Evolutionary conservation across 2,888 invertebrate species (phyloP).

Genomic region (Heteromyza rotundicornis): DNA sequence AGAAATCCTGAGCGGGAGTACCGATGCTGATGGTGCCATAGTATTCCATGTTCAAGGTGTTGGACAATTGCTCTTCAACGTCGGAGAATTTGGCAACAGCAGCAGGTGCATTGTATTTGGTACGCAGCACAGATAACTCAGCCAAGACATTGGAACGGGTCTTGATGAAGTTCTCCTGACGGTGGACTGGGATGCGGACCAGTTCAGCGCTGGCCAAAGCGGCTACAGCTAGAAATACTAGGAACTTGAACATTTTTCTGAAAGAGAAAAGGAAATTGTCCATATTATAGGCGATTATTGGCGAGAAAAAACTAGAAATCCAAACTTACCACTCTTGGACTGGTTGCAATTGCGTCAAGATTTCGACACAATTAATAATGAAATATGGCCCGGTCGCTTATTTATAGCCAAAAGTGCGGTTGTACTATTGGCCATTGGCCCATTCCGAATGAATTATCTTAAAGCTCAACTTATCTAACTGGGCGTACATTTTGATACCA

Average conservation of each 20-base stretch:
- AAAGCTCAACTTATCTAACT: too few relatives aligned
- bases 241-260: slow-evolving; percentile 38
- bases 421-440: too few relatives aligned
- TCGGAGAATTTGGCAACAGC: slow-evolving; percentile 66
- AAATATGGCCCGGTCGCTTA: too few relatives aligned
- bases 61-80: slow-evolving; percentile 75
- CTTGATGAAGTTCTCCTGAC: slow-evolving; percentile 41
- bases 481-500: too few relatives aligned
- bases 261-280: background rate
- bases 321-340: too few relatives aligned
- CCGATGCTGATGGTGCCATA: slow-evolving; percentile 90
- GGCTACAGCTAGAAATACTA: slow-evolving; percentile 37
- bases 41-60: slow-evolving; percentile 92
- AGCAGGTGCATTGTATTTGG: slow-evolving; percentile 8
- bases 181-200: slow-evolving; percentile 42
- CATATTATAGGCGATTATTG: too few relatives aligned
- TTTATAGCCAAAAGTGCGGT: too few relatives aligned
- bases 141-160: slow-evolving; percentile 19
- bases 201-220: slow-evolving; percentile 42
- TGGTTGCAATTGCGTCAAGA: background rate
- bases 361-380: too few relatives aligned
- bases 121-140: slow-evolving; percentile 11
- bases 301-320: too few relatives aligned
- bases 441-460: too few relatives aligned
- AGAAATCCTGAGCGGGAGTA: slow-evolving; percentile 86